Percentiles rank a stretch among this genome's conserved stretches.
These are phyloP conservation scores for Ariopsis seemanni DNA, from an alignment of 2,113 vertebrate genomes.

Conservation along the genomic window DNA sequence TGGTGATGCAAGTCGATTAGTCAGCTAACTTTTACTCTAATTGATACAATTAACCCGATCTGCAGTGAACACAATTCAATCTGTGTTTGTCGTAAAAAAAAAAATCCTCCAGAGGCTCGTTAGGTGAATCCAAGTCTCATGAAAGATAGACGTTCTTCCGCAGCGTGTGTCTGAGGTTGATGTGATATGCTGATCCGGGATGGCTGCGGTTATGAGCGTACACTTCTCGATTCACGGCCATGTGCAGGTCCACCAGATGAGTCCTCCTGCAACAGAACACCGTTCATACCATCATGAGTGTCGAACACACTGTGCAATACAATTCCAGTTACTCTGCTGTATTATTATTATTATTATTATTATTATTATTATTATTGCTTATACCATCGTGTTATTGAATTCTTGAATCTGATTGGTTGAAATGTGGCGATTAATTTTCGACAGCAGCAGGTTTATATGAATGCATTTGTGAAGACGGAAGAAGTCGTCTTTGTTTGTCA, in stretches of 20 bases:
- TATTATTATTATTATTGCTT: no score
- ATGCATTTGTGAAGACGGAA: no score
- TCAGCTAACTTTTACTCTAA: not conserved
- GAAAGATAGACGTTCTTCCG: conserved; percentile 80
- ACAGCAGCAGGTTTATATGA: no score
- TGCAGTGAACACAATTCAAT: not conserved
- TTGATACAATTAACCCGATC: conserved; percentile 27
- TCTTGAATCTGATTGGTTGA: no score
- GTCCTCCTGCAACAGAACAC: conserved; percentile 69
- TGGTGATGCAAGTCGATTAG: not conserved
- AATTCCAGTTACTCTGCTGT: no score
- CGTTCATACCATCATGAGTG: not conserved
- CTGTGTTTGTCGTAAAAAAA: not conserved
- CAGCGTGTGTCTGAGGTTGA: conserved; percentile 83
- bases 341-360: no score
- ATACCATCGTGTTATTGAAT: no score
- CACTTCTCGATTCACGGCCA: conserved; percentile 76
- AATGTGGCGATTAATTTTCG: no score
- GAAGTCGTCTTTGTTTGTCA: no score
- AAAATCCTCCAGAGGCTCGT: not conserved
- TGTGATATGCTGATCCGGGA: conserved; percentile 62
- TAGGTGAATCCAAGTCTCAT: conserved; percentile 12
- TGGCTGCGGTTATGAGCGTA: conserved; percentile 76
- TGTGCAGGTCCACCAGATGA: conserved; percentile 79
- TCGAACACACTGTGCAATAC: not conserved